Evolutionary conservation across 1,140 invertebrate genomes (phyloP).

Genomic region (Heliothis virescens): DNA sequence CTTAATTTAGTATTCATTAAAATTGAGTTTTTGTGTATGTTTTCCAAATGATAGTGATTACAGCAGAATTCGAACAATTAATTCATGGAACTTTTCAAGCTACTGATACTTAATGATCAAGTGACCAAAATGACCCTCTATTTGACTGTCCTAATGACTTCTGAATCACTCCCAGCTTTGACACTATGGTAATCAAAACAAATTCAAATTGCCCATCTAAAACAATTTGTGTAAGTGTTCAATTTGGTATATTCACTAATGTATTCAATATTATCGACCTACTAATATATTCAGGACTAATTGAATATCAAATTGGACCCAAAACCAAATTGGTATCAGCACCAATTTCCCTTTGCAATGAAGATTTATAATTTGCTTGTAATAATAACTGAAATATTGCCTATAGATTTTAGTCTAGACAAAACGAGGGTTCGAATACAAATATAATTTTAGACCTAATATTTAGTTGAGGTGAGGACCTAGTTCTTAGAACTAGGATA

Average conservation of each 20-base stretch:
- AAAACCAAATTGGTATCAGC: slow-evolving; percentile 8
- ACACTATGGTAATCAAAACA: not conserved
- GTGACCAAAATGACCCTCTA: not conserved
- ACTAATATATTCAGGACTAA: slow-evolving; percentile 40
- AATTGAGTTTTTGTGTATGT: too few relatives aligned
- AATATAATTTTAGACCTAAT: slow-evolving; percentile 11
- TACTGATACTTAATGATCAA: not conserved
- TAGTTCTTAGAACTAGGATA: not conserved
- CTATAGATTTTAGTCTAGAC: slow-evolving; percentile 22
- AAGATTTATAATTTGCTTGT: slow-evolving; percentile 43
- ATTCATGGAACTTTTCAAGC: too few relatives aligned
- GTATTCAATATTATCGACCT: slow-evolving; percentile 24
- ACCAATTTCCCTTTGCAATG: slow-evolving; percentile 27
- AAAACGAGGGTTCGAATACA: not conserved
- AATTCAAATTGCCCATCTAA: slow-evolving; percentile 8
- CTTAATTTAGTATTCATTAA: too few relatives aligned
- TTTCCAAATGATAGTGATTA: too few relatives aligned
- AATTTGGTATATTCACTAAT: slow-evolving; percentile 28
- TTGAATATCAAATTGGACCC: slow-evolving; percentile 43
- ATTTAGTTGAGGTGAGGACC: not conserved
- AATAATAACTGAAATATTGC: slow-evolving; percentile 15
- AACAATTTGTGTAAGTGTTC: slow-evolving; percentile 16
- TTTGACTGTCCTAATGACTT: not conserved
- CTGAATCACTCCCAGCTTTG: too few relatives aligned
- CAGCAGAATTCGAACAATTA: too few relatives aligned